Evolutionary conservation across 2,113 vertebrate species (phyloP).

Genomic region (Prunella himalayana): DNA sequence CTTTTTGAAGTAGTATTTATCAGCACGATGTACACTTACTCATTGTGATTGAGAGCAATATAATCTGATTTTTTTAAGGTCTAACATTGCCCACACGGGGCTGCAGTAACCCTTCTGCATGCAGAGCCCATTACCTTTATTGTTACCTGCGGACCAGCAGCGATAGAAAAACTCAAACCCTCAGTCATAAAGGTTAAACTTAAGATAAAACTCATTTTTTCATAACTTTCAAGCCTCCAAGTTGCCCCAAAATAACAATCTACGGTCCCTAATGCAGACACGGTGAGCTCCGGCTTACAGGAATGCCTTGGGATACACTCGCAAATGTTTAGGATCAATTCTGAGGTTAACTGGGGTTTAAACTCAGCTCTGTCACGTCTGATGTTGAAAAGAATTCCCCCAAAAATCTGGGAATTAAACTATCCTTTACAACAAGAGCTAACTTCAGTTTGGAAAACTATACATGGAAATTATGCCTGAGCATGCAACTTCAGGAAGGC

Average conservation of each 20-base stretch:
- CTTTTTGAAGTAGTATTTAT: constrained; percentile 11
- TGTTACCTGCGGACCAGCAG: not conserved
- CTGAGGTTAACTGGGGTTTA: not conserved
- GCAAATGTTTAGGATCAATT: not conserved
- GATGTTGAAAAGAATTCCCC: not conserved
- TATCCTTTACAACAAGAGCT: not conserved
- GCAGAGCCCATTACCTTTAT: constrained; percentile 4
- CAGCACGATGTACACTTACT: not conserved
- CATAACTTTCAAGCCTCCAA: not conserved
- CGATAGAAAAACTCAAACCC: not conserved
- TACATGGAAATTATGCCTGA: not conserved
- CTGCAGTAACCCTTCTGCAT: not conserved
- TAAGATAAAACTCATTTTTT: not conserved
- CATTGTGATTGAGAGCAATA: not conserved
- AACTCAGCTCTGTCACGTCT: not conserved
- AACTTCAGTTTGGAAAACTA: not conserved
- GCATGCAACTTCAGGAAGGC: not conserved
- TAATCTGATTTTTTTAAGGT: constrained; percentile 21
- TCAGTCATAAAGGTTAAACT: not conserved
- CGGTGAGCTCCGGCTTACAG: rapidly evolving
- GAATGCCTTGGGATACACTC: not conserved
- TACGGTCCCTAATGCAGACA: rapidly evolving
- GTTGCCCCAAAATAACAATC: not conserved
- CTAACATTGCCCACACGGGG: not conserved
- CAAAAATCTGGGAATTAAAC: not conserved